Evolutionary conservation across 2,888 invertebrate species (phyloP).

Genomic region (Crocallis elinguaria): DNA sequence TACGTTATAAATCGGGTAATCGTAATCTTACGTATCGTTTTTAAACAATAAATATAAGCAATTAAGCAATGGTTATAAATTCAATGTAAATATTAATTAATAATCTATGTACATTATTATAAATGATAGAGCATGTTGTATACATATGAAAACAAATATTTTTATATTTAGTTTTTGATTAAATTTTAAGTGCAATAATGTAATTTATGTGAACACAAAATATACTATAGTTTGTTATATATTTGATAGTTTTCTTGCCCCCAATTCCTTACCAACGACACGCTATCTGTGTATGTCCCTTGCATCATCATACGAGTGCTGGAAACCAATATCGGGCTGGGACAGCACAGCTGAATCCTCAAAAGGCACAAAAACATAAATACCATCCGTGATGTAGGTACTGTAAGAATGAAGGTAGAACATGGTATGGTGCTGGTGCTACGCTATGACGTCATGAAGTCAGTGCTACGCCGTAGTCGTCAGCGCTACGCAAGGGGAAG

Average conservation of each 20-base stretch:
- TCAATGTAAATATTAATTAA: slow-evolving; percentile 11
- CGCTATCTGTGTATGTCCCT: no score
- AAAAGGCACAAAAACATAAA: not conserved
- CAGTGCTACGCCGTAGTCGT: no score
- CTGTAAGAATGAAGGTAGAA: no score
- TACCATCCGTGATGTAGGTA: no score
- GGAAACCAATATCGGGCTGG: no score
- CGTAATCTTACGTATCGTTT: slow-evolving; percentile 3
- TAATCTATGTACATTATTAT: slow-evolving; percentile 16
- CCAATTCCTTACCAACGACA: no score
- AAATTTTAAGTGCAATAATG: slow-evolving; percentile 62
- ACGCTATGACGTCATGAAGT: no score
- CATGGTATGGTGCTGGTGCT: no score
- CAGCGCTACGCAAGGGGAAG: no score
- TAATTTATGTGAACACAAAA: slow-evolving; percentile 50
- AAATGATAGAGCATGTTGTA: slow-evolving; percentile 18
- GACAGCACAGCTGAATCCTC: no score
- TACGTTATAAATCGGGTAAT: no score
- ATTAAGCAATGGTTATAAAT: slow-evolving; percentile 17
- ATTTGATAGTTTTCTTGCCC: not conserved
- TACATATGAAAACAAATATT: slow-evolving; percentile 28
- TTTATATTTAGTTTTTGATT: slow-evolving; percentile 44
- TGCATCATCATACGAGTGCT: no score
- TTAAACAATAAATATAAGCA: slow-evolving; percentile 6
- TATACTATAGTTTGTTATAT: slow-evolving; percentile 55